phyloP scores from a whole-genome alignment of 1,140 invertebrate species.

The Bombyx mori region DNA sequence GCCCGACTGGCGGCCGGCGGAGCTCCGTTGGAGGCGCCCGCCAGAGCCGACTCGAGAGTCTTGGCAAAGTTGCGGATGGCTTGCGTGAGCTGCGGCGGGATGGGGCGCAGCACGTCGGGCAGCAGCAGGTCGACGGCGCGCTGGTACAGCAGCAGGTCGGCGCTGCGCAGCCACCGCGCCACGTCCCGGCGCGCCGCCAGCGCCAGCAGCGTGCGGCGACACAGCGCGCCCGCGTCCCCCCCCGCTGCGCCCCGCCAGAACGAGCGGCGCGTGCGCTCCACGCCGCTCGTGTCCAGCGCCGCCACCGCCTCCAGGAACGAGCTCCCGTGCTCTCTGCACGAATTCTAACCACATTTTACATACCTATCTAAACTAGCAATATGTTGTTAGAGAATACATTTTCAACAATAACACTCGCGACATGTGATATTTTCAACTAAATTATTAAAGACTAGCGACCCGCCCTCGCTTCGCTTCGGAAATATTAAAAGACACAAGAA shows the following conservation, averaged over 20 bases:
- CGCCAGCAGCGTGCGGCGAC: slow-evolving; percentile 28
- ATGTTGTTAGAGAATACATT: too few relatives aligned
- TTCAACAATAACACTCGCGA: too few relatives aligned
- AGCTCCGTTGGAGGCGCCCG: slow-evolving; percentile 88
- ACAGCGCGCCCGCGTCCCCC: slow-evolving; percentile 14
- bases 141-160: slow-evolving; percentile 96
- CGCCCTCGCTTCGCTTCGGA: too few relatives aligned
- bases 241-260: slow-evolving; percentile 85
- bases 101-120: slow-evolving; percentile 95
- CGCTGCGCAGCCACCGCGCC: slow-evolving; percentile 75
- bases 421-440: too few relatives aligned
- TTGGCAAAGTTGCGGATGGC: slow-evolving; percentile 64
- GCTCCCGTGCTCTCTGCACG: slow-evolving; percentile 92
- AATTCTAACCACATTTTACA: neutral
- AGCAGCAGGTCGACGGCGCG: slow-evolving; percentile 95
- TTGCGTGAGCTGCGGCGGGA: slow-evolving; percentile 95
- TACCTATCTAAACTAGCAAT: too few relatives aligned
- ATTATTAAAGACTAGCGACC: too few relatives aligned
- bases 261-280: slow-evolving; percentile 91
- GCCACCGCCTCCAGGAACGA: slow-evolving; percentile 93
- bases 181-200: slow-evolving; percentile 31
- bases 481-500: too few relatives aligned
- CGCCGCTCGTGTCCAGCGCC: slow-evolving; percentile 91
- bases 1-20: slow-evolving; percentile 86
- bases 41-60: slow-evolving; percentile 72